Evolutionary conservation across 2,113 vertebrate genomes (phyloP), one percentile per base, ranked within the genome.

Genomic region (Lepidothrix coronata): DNA sequence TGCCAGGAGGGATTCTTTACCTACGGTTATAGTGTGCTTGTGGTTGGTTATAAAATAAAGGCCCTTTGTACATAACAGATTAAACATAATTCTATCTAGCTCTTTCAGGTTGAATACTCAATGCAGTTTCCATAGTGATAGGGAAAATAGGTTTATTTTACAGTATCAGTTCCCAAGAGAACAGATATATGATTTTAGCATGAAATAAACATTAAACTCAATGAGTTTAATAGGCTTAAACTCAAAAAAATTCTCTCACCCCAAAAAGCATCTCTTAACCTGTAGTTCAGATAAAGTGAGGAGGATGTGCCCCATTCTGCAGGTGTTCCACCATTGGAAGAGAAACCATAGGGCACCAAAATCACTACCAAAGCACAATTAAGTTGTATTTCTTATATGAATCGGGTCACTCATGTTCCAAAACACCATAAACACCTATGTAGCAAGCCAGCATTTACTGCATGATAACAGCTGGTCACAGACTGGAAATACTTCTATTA

Each of bases 291-390:
- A 46, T 41, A 46, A 79, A 30, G 18, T 0, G 12, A 59, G 14
- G 14, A 54, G 35, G 6, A 66, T 1, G 1, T 67, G 58, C 8
- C 9, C 17, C 3, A 0, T 49, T 72, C 71, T 67, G 35, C 65
- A 49, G 20, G 31, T 44, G 48, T 61, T 67, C 52, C n/a, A n/a
- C 65, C 39, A 80, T 4, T 2, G 0, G 21, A 3, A 66, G 35
- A 39, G 35, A 85, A 80, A 57, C 24, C 43, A 44, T 17, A 59
- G 41, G 61, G 41, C 21, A 59, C 46, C 16, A 51, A n/a, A 24
- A 44, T 46, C 43, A 62, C 43, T 55, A 75, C 15, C 16, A 39
- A 63, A 39, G 55, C 49, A 70, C 35, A 25, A 2, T 8, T 19
- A 43, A 75, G 33, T 21, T 57, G 18, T 28, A 51, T 44, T 70